A percentile compares a stretch with the other conserved stretches of the same genome.
These are phyloP conservation scores for Crotalus viridis DNA, from an alignment of 2,113 vertebrate species.

Conservation along the genomic window DNA sequence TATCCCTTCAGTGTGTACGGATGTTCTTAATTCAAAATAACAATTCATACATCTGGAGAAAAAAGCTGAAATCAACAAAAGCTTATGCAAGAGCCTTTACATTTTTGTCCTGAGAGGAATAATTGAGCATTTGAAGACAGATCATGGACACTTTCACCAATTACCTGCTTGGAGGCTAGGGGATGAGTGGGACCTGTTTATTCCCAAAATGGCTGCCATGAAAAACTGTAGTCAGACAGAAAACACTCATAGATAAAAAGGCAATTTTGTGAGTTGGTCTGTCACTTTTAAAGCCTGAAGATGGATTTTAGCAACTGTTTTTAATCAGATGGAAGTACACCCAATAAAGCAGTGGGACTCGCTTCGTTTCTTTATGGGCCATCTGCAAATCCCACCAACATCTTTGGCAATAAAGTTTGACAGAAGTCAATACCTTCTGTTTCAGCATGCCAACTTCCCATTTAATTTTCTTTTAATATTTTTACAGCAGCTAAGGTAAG, in stretches of 20 bases:
- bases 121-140: not conserved
- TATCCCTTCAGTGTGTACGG: not conserved
- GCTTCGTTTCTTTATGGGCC: not conserved
- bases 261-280: not conserved
- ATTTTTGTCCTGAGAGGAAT: not conserved
- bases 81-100: not conserved
- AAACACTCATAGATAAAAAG: not conserved
- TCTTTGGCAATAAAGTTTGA: not conserved
- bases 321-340: not conserved
- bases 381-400: not conserved
- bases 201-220: not conserved
- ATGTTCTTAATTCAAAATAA: not conserved
- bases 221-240: not conserved
- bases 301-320: not conserved
- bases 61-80: not conserved
- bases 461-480: not conserved
- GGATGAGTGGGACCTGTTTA: not conserved
- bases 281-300: not conserved
- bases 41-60: not conserved
- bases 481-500: not conserved
- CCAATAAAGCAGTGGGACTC: not conserved
- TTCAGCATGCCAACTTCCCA: not conserved
- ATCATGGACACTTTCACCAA: not conserved
- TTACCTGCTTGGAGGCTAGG: not conserved
- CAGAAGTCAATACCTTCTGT: not conserved